phyloP scores from a whole-genome alignment of 2,113 vertebrate genomes.

The Chloropsis cyanopogon region DNA sequence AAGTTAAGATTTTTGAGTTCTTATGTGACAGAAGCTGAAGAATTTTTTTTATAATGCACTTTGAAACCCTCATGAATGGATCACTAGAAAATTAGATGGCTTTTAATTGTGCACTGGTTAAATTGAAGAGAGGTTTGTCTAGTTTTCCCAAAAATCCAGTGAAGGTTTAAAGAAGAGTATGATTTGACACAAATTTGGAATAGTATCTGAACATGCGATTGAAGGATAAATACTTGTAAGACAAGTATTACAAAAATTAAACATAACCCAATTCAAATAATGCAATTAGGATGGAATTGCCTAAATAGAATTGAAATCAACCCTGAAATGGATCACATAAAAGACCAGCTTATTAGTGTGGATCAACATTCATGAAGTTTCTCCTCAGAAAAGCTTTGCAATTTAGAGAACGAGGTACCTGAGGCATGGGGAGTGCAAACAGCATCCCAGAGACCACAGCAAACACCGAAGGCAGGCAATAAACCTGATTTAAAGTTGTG shows the following conservation, averaged over 20 bases:
- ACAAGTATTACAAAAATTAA: neutral
- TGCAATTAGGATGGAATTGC: neutral
- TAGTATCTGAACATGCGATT: neutral
- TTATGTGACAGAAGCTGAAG: neutral
- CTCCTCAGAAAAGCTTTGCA: neutral
- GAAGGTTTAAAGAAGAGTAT: neutral
- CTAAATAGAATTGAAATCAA: neutral
- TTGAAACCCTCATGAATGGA: neutral
- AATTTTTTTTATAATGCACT: neutral
- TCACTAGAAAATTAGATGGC: neutral
- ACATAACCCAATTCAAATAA: neutral
- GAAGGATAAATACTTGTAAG: neutral
- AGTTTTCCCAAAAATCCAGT: neutral
- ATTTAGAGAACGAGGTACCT: neutral
- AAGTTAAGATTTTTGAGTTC: neutral
- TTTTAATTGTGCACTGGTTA: neutral
- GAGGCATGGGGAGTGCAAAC: neutral
- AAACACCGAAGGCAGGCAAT: neutral
- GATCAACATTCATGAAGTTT: neutral
- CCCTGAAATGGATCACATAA: neutral
- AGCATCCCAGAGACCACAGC: neutral
- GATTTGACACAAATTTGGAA: neutral
- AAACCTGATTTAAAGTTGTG: neutral
- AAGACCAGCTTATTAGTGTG: neutral
- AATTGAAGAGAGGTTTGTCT: neutral